Conservation (phyloP, 2,888 invertebrate genomes). For the Isoperla grammatica region DNA sequence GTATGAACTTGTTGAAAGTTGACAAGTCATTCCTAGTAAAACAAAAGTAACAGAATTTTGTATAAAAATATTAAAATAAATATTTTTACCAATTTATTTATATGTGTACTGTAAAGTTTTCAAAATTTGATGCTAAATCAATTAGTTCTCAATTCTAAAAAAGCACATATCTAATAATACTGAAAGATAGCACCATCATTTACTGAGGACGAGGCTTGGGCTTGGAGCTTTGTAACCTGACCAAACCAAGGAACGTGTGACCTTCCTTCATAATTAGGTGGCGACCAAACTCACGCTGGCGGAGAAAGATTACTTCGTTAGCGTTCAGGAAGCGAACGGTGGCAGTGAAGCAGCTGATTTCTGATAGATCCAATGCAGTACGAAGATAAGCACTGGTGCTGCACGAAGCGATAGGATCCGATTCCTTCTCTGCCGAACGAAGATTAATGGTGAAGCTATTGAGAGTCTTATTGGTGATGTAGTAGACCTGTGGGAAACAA, state of each 20-base stretch:
- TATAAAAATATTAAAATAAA: no score
- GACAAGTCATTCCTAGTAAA: no score
- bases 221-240: constrained; percentile 10
- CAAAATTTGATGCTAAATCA: no score
- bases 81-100: no score
- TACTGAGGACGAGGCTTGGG: no score
- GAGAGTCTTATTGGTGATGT: constrained; percentile 21
- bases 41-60: no score
- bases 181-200: no score
- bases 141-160: no score
- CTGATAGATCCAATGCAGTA: constrained; percentile 36
- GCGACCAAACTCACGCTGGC: constrained; percentile 25
- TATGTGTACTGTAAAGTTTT: no score
- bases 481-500: constrained; percentile 24
- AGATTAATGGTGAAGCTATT: constrained; percentile 28
- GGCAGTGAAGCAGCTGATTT: constrained; percentile 41
- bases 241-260: constrained; percentile 27
- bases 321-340: constrained; percentile 32
- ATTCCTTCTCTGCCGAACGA: background rate
- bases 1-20: no score
- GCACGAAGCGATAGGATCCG: constrained; percentile 16
- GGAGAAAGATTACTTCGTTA: constrained; percentile 25
- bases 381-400: constrained; percentile 14
- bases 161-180: no score
- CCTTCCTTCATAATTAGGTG: constrained; percentile 25